A percentile compares a stretch with the other conserved stretches of the same genome.
These are phyloP conservation scores for Drosophila nebulosa DNA, from an alignment of 1,140 invertebrate species.

Conservation along the genomic window DNA sequence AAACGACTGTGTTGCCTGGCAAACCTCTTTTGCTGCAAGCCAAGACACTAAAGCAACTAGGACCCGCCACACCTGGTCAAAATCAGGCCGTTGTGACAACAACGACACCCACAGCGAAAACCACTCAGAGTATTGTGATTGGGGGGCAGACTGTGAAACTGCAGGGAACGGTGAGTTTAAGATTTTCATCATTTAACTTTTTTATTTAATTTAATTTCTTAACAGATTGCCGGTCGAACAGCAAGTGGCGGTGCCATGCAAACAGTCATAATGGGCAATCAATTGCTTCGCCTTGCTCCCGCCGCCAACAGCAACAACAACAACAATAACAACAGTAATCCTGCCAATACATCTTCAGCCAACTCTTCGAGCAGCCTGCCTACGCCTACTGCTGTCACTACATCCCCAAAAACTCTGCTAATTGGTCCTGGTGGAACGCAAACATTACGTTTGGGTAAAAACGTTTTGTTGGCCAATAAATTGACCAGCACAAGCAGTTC, in stretches of 20 bases:
- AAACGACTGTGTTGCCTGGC: constrained; percentile 80
- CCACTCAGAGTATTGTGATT: constrained; percentile 75
- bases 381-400: constrained; percentile 14
- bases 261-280: constrained; percentile 81
- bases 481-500: constrained; percentile 17
- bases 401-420: constrained; percentile 61
- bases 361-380: constrained; percentile 11
- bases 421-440: constrained; percentile 57
- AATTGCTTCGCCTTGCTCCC: constrained; percentile 62
- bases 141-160: constrained; percentile 76
- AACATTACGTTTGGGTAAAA: constrained; percentile 66
- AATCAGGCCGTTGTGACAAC: constrained; percentile 11
- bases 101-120: constrained; percentile 10
- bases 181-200: too few species aligned
- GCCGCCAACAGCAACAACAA: constrained; percentile 41
- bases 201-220: background rate
- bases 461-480: constrained; percentile 50
- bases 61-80: constrained; percentile 20
- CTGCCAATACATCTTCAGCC: constrained; percentile 8
- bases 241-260: constrained; percentile 44
- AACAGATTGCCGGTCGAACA: constrained; percentile 39
- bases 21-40: constrained; percentile 81
- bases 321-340: constrained; percentile 28
- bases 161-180: constrained; percentile 56
- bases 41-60: constrained; percentile 50